These are phyloP conservation scores for Andricus grossulariae DNA, from an alignment of 1,140 invertebrate species.

Conservation along the genomic window DNA sequence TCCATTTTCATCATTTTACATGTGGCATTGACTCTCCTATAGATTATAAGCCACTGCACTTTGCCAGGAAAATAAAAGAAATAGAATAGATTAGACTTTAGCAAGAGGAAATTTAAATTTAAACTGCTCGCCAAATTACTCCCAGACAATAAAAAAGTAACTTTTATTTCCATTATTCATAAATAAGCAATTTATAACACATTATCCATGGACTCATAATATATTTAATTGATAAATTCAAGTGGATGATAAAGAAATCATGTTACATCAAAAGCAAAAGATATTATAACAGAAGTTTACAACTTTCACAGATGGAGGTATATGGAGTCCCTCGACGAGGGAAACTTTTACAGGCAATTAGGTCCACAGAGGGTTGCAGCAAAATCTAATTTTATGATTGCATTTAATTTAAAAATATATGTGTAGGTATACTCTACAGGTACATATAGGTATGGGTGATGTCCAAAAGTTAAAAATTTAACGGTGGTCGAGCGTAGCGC, in stretches of 20 bases:
- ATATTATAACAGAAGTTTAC: background rate
- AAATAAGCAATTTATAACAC: too few species aligned
- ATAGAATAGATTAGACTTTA: too few species aligned
- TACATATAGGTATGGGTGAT: background rate
- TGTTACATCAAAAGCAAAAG: background rate
- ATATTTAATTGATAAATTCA: too few species aligned
- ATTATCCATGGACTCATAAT: too few species aligned
- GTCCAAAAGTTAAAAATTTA: background rate
- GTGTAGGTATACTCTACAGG: too few species aligned
- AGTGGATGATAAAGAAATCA: too few species aligned
- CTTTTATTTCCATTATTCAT: too few species aligned
- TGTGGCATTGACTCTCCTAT: constrained; percentile 5
- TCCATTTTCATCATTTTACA: background rate
- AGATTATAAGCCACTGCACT: background rate
- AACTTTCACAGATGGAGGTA: background rate
- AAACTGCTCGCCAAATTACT: too few species aligned
- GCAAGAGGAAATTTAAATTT: too few species aligned
- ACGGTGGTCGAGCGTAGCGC: too few species aligned
- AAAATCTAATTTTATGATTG: constrained; percentile 44
- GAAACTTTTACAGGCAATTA: constrained; percentile 53
- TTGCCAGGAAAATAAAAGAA: background rate
- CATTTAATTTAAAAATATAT: background rate
- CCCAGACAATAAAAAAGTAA: too few species aligned
- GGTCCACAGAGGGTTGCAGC: constrained; percentile 37
- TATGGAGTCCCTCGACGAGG: background rate